Conservation (phyloP, 2,797 vertebrate species). For the Astyanax mexicanus region DNA sequence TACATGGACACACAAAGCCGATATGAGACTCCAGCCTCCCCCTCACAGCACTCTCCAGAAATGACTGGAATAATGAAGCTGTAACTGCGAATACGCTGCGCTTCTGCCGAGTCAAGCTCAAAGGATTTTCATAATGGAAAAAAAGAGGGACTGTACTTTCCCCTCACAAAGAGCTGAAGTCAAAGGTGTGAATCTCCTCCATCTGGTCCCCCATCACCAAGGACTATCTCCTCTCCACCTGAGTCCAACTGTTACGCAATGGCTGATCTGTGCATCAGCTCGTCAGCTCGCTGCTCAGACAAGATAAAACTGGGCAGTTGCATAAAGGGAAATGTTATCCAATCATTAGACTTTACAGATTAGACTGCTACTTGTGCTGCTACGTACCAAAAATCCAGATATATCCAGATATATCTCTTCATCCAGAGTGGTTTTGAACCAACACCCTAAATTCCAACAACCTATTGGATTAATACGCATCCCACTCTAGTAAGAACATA, state of each 20-base stretch:
- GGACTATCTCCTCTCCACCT: slow-evolving; percentile 40
- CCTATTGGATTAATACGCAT: too few species aligned
- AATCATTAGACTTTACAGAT: background rate
- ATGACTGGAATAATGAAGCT: background rate
- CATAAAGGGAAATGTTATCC: slow-evolving; percentile 9
- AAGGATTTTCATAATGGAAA: slow-evolving; percentile 32
- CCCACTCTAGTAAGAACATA: too few species aligned
- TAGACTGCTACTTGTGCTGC: background rate
- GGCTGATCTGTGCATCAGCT: slow-evolving; percentile 24
- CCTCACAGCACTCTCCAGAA: slow-evolving; percentile 38
- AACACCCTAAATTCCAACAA: too few species aligned
- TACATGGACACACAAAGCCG: slow-evolving; percentile 37
- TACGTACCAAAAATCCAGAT: too few species aligned
- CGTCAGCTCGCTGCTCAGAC: slow-evolving; percentile 17
- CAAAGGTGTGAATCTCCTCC: slow-evolving; percentile 52
- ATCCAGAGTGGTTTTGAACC: too few species aligned
- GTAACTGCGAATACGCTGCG: slow-evolving; percentile 2
- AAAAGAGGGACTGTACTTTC: slow-evolving; percentile 30
- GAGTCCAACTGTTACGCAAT: slow-evolving; percentile 48
- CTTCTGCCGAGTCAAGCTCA: slow-evolving; percentile 31
- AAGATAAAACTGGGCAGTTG: slow-evolving; percentile 25
- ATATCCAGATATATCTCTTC: too few species aligned
- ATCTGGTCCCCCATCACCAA: slow-evolving; percentile 45
- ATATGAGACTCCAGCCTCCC: slow-evolving; percentile 45
- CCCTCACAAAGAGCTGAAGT: slow-evolving; percentile 28